Percentiles rank a stretch among this genome's conserved stretches.
These are phyloP conservation scores for Hypena proboscidalis DNA, from an alignment of 2,888 invertebrate genomes.

Conservation along the genomic window DNA sequence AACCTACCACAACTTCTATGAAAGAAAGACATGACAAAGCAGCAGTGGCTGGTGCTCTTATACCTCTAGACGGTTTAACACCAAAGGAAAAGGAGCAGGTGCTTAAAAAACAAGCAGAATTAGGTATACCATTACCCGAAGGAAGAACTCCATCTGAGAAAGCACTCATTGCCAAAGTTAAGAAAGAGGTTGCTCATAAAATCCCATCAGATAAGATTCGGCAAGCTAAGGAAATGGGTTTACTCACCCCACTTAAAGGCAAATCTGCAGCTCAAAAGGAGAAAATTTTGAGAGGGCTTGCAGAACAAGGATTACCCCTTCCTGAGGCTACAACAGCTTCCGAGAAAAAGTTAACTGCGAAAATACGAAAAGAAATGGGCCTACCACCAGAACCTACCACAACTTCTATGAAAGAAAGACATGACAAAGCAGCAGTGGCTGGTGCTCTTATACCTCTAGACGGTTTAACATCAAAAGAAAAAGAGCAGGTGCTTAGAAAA, in stretches of 20 bases:
- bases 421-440: slow-evolving; percentile 30
- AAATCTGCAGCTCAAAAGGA: slow-evolving; percentile 13
- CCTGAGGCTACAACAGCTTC: slow-evolving; percentile 3
- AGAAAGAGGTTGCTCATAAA: too few relatives aligned
- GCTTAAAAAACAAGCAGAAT: too few relatives aligned
- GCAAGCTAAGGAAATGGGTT: too few relatives aligned
- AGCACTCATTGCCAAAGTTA: too few relatives aligned
- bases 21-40: too few relatives aligned
- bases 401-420: slow-evolving; percentile 24
- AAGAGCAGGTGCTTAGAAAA: slow-evolving; percentile 30
- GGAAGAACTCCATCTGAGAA: too few relatives aligned
- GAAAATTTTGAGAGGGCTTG: slow-evolving; percentile 8
- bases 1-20: slow-evolving; percentile 37
- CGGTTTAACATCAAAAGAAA: slow-evolving; percentile 26
- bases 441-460: slow-evolving; percentile 40
- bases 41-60: slow-evolving; percentile 31
- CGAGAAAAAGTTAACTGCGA: slow-evolving; percentile 6
- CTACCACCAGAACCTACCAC: slow-evolving; percentile 46
- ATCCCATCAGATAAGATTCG: too few relatives aligned
- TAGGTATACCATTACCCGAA: slow-evolving; percentile 18
- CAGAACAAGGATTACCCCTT: slow-evolving; percentile 12
- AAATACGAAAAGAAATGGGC: slow-evolving; percentile 37
- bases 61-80: too few relatives aligned
- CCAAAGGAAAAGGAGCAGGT: too few relatives aligned
- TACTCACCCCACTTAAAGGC: too few relatives aligned